Evolutionary conservation across 2,888 invertebrate species (phyloP).

Genomic region (Esperia sulphurella): DNA sequence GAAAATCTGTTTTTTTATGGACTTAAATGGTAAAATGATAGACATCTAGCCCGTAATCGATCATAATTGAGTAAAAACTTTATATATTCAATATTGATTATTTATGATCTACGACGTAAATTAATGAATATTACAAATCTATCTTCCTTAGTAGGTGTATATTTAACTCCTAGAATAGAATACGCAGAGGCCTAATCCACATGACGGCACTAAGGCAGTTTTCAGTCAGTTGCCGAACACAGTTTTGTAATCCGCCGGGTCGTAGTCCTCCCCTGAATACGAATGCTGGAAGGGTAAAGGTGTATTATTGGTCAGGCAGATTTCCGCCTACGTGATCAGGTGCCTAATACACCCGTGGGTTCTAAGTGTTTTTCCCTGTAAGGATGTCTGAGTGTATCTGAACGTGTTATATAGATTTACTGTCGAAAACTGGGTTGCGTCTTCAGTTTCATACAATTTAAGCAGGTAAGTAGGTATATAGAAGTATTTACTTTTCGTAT

Average conservation of each 20-base stretch:
- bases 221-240: conserved; percentile 47
- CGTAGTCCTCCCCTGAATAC: conserved; percentile 43
- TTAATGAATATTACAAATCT: too few relatives aligned
- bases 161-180: too few relatives aligned
- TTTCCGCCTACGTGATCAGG: conserved; percentile 57
- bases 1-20: too few relatives aligned
- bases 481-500: too few relatives aligned
- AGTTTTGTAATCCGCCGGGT: conserved; percentile 55
- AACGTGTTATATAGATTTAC: not conserved
- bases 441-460: too few relatives aligned
- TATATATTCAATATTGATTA: too few relatives aligned
- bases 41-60: too few relatives aligned
- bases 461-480: too few relatives aligned
- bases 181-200: conserved; percentile 27
- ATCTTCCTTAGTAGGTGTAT: too few relatives aligned
- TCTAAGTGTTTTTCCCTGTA: conserved; percentile 54
- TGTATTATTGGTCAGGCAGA: conserved; percentile 65
- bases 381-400: not conserved
- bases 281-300: conserved; percentile 56
- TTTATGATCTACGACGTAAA: too few relatives aligned
- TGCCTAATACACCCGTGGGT: conserved; percentile 39
- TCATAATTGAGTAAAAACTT: too few relatives aligned
- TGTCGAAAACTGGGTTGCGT: not conserved
- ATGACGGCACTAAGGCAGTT: conserved; percentile 53
- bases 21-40: too few relatives aligned